These are phyloP conservation scores for Mesaphorura yosii DNA, from an alignment of 1,140 invertebrate species.

Conservation along the genomic window DNA sequence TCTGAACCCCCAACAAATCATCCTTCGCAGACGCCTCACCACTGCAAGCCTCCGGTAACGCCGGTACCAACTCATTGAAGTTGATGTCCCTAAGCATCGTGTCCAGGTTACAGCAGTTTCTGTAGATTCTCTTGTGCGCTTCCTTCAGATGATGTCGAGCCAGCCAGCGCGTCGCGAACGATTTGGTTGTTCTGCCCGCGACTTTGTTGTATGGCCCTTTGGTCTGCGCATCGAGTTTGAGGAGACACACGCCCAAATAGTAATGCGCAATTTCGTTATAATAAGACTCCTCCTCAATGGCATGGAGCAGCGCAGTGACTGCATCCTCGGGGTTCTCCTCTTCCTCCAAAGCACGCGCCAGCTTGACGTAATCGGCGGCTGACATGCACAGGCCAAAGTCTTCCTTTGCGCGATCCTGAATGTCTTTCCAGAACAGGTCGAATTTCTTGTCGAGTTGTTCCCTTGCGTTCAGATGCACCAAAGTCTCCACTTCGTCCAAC, in stretches of 20 bases:
- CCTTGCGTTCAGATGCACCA: not conserved
- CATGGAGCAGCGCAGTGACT: not conserved
- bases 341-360: not conserved
- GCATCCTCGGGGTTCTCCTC: not conserved
- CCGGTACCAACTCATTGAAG: too few species aligned
- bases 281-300: not conserved
- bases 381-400: not conserved
- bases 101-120: too few species aligned
- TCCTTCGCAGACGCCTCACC: too few species aligned
- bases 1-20: too few species aligned
- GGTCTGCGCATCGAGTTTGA: not conserved
- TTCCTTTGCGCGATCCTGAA: not conserved
- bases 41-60: too few species aligned
- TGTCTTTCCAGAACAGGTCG: not conserved
- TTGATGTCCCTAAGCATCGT: too few species aligned
- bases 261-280: not conserved
- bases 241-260: not conserved
- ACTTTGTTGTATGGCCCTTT: too few species aligned
- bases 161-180: not conserved
- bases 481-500: constrained; percentile 3
- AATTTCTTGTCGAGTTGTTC: not conserved
- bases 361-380: not conserved
- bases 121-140: not conserved
- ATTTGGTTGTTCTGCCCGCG: too few species aligned
- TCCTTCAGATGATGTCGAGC: not conserved